Evolutionary conservation across 2,797 vertebrate species (phyloP).

Genomic region (Peromyscus melanophrys): DNA sequence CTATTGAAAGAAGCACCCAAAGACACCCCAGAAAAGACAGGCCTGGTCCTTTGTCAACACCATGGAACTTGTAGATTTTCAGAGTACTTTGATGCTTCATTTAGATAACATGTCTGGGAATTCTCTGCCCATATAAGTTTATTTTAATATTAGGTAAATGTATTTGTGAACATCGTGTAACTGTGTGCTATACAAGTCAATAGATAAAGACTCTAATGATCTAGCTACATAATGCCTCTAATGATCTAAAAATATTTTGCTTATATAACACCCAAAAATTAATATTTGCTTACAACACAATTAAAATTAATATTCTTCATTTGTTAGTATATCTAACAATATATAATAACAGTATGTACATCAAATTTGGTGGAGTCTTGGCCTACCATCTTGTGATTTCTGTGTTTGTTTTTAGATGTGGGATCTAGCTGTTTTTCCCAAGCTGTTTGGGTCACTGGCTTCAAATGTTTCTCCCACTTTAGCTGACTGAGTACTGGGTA

Average conservation of each 20-base stretch:
- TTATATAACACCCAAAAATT: neutral
- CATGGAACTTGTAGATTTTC: neutral
- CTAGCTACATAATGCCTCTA: neutral
- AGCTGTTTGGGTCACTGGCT: no score
- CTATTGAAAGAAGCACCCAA: neutral
- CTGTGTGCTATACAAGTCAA: neutral
- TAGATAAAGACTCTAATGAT: neutral
- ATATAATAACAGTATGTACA: neutral
- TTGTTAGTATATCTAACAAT: neutral
- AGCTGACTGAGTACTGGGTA: neutral
- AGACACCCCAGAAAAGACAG: neutral
- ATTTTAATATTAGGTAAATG: neutral
- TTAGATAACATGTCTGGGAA: neutral
- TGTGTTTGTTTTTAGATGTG: neutral
- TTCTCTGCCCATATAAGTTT: neutral
- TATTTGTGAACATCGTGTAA: neutral
- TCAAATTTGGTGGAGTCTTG: neutral
- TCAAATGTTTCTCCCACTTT: neutral
- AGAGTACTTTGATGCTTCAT: neutral
- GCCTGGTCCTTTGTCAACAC: neutral
- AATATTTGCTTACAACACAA: neutral
- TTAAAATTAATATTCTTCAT: neutral
- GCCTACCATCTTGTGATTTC: neutral
- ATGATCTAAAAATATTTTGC: neutral
- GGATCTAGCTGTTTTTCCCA: neutral